A percentile compares a stretch with the other conserved stretches of the same genome.
Conservation (phyloP, 2,797 vertebrate genomes). For the Spheniscus humboldti region DNA sequence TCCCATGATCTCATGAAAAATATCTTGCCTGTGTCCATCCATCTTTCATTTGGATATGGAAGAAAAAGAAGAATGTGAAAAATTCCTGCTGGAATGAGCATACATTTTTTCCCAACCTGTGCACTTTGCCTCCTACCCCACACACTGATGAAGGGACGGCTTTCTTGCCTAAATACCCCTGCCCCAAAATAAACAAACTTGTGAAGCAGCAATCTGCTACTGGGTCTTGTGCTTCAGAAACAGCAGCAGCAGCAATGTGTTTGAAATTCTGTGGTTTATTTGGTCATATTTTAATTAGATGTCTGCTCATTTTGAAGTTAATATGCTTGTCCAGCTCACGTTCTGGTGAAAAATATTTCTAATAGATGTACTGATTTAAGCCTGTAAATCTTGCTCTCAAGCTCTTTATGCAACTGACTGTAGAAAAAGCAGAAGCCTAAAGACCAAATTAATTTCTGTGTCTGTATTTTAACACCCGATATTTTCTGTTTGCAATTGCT, state of each 20-base stretch:
- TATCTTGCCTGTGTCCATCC: neutral
- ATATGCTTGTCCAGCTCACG: neutral
- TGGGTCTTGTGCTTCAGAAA: neutral
- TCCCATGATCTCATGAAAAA: neutral
- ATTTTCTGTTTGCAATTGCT: neutral
- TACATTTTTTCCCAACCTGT: neutral
- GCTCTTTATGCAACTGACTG: neutral
- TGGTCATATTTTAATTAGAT: neutral
- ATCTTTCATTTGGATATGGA: neutral
- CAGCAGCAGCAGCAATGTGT: fast-evolving
- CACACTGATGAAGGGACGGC: neutral
- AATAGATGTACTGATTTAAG: neutral
- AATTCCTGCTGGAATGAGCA: neutral
- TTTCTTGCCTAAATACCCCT: neutral
- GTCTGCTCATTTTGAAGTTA: neutral
- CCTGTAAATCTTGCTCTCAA: neutral
- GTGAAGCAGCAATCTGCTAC: neutral
- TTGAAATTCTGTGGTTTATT: neutral
- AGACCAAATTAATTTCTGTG: neutral
- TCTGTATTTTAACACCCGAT: fast-evolving
- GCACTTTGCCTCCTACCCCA: neutral
- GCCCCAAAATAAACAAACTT: neutral
- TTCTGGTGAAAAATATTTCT: neutral
- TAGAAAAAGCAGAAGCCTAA: neutral
- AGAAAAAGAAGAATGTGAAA: fast-evolving